A percentile compares a stretch with the other conserved stretches of the same genome.
These are phyloP conservation scores for Anser cygnoides DNA, from an alignment of 2,113 vertebrate genomes.

Conservation along the genomic window DNA sequence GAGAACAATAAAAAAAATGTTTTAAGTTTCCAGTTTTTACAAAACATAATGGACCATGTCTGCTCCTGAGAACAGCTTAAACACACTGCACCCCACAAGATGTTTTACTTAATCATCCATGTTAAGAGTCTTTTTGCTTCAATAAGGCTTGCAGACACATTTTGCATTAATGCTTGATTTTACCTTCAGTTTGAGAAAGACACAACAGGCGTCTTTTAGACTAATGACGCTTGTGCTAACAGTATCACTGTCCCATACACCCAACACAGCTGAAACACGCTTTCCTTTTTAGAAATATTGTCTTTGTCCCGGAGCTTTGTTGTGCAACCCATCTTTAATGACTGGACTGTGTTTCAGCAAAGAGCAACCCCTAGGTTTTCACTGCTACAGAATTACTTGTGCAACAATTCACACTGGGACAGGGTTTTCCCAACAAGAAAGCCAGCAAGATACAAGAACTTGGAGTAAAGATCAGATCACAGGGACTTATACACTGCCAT, in stretches of 20 bases:
- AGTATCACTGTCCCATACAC: neutral
- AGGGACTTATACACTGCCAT: accelerated
- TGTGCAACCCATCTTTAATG: neutral
- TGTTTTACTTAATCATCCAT: constrained; percentile 9
- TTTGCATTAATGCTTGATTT: neutral
- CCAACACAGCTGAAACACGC: neutral
- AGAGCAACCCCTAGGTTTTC: neutral
- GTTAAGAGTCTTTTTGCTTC: neutral
- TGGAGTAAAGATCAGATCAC: neutral
- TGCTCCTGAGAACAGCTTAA: neutral
- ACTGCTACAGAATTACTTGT: neutral
- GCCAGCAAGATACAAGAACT: neutral
- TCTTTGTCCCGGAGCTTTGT: neutral
- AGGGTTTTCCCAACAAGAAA: neutral
- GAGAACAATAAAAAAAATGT: constrained; percentile 12
- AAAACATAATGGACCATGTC: constrained; percentile 29
- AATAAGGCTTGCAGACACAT: neutral
- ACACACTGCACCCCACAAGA: neutral
- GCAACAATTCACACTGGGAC: neutral
- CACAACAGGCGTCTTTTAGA: neutral
- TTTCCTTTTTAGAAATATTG: neutral
- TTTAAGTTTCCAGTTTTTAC: constrained; percentile 30
- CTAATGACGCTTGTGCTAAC: neutral
- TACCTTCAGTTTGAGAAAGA: constrained; percentile 28
- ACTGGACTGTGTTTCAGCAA: neutral